Percentiles rank a stretch among this genome's conserved stretches.
phyloP scores from a whole-genome alignment of 2,888 invertebrate species.

The Stegana nigrithorax region DNA sequence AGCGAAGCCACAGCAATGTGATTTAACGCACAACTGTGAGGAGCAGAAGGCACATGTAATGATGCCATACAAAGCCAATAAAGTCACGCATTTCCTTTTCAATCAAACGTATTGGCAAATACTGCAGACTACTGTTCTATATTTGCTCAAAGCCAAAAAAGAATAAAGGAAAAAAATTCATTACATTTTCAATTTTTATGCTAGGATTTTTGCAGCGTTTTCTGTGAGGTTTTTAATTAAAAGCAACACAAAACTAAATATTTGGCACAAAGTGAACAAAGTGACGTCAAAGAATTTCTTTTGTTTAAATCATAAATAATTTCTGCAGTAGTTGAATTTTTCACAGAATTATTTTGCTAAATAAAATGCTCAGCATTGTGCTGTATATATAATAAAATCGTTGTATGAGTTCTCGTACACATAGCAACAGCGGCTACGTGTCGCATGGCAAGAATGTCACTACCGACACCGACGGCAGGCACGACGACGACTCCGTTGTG shows the following conservation, averaged over 20 bases:
- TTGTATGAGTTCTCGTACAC: too few relatives aligned
- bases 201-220: neutral
- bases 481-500: too few relatives aligned
- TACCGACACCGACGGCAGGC: too few relatives aligned
- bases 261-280: neutral
- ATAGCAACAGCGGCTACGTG: too few relatives aligned
- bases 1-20: too few relatives aligned
- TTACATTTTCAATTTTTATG: neutral
- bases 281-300: constrained; percentile 18
- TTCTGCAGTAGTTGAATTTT: neutral
- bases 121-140: too few relatives aligned
- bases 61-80: too few relatives aligned
- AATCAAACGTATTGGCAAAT: too few relatives aligned
- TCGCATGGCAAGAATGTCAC: too few relatives aligned
- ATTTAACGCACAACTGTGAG: too few relatives aligned
- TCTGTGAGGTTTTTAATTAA: neutral
- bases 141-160: neutral
- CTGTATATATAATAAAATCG: neutral
- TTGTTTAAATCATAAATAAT: constrained; percentile 18
- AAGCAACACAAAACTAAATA: neutral
- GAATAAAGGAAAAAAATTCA: neutral
- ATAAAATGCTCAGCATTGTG: neutral
- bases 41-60: too few relatives aligned
- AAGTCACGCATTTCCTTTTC: too few relatives aligned
- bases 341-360: neutral